Base-by-base conservation (phyloP, 2,888 invertebrate species). In the Catocala nupta region DNA sequence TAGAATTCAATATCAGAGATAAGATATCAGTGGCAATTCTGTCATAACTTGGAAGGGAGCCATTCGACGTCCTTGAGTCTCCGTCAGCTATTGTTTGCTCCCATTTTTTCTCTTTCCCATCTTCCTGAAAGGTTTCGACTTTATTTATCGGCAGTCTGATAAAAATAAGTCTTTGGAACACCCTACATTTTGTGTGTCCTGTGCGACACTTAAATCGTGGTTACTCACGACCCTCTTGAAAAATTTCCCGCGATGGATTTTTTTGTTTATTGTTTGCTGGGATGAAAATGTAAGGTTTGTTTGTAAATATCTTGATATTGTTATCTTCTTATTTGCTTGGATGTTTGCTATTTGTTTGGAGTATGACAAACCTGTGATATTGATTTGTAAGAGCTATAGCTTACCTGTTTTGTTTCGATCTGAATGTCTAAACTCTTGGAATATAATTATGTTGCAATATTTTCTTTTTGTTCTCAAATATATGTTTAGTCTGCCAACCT, bases 131-230 rank as follows among this genome's bases (percentile, higher is more conserved):
- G 80, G 80, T 78, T 77, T 63, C 62, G 55, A 65, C 59, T 72
- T 77, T 82, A 77, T 82, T 83, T 83, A 82, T 84, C 77, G 83
- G 74, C 71, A 75, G 59, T 52, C 63, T 68, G 80, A 81, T 82
- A 83, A 80, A 79, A 80, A 79, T 76, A 73, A 79, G 75, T 75
- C 73, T 75, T 65, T 63, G 63, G 65, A 68, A 68, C 55, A 65
- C 74, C 51, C 55, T 53, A 42, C 9, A 9, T 53, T 52, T 53
- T 55, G 12, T 50, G 63, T 59, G 55, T 74, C 70, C 67, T 70
- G 16, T 39, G 70, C 45, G 61, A 58, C 54, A 65, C 58, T 59
- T 63, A 63, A 64, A 72, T 74, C 65, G 63, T 68, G 72, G 77
- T 65, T 65, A 69, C 55, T 16, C 12, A n/a, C 25, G 8, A 55